Percentiles rank a stretch among this genome's conserved stretches.
Evolutionary conservation across 2,797 vertebrate genomes (phyloP).

Genomic region (Pteropus rufus): DNA sequence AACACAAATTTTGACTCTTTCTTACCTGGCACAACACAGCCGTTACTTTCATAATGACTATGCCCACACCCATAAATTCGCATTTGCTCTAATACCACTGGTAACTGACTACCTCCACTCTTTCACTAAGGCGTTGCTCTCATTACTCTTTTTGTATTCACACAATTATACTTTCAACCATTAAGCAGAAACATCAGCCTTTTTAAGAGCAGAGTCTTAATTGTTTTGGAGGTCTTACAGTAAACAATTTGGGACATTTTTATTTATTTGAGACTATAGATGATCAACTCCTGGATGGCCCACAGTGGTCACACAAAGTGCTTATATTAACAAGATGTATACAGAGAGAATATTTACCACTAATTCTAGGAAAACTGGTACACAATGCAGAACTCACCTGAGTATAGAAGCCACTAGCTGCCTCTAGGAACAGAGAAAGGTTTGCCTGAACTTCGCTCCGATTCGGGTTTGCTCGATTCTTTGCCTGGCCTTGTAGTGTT

Average conservation of each 20-base stretch:
- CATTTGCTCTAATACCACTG: not conserved
- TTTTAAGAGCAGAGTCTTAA: not conserved
- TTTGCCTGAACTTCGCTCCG: constrained; percentile 99
- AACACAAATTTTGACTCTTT: not conserved
- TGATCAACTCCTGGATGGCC: not conserved
- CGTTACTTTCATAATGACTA: not conserved
- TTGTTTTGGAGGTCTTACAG: not conserved
- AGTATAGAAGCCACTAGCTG: constrained; percentile 99
- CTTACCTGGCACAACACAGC: not conserved
- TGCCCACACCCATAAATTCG: not conserved
- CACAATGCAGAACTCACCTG: constrained; percentile 86
- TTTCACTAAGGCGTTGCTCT: not conserved
- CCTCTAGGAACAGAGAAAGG: constrained; percentile 97
- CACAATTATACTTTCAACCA: not conserved
- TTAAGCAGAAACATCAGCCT: not conserved
- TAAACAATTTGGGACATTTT: not conserved
- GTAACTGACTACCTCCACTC: not conserved
- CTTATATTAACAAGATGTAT: not conserved
- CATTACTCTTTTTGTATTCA: not conserved
- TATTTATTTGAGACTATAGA: not conserved
- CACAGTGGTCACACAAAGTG: not conserved
- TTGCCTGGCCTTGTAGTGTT: constrained; percentile 98
- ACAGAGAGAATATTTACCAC: not conserved
- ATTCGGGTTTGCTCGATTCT: constrained; percentile 98
- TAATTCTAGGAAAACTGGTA: not conserved